A percentile compares a stretch with the other conserved stretches of the same genome.
Conservation (phyloP, 1,140 invertebrate genomes). For the Drosophila nigromelanica region DNA sequence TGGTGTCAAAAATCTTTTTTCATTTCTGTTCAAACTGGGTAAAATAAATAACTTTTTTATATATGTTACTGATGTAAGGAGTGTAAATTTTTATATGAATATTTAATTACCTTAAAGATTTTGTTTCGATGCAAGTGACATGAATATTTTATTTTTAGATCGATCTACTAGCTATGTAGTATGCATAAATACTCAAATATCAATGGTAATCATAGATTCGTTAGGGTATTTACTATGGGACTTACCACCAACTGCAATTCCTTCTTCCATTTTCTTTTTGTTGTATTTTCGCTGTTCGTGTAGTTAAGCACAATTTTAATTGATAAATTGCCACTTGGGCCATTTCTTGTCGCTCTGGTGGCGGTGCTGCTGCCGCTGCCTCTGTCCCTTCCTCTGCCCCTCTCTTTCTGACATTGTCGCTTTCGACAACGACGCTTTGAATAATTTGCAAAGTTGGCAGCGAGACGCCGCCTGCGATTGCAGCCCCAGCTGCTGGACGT, state of each 20-base stretch:
- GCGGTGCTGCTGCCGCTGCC: slow-evolving; percentile 21
- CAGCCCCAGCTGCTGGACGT: slow-evolving; percentile 45
- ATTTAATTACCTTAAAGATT: too few relatives aligned
- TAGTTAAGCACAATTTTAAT: slow-evolving; percentile 80
- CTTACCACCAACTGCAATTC: not conserved
- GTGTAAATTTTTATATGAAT: not conserved
- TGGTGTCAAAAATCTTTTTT: not conserved
- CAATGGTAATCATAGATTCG: not conserved
- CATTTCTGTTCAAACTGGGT: not conserved
- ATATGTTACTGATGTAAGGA: too few relatives aligned
- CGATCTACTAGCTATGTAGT: too few relatives aligned
- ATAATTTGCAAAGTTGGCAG: slow-evolving; percentile 76
- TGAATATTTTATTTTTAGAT: too few relatives aligned
- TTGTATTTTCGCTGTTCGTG: slow-evolving; percentile 46
- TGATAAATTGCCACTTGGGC: slow-evolving; percentile 81
- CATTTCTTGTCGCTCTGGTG: slow-evolving; percentile 69
- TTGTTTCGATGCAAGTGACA: too few relatives aligned
- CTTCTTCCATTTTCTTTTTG: slow-evolving; percentile 12
- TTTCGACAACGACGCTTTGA: slow-evolving; percentile 60
- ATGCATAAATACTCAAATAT: not conserved
- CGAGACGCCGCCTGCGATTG: slow-evolving; percentile 28
- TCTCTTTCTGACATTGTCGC: not conserved
- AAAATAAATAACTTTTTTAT: not conserved
- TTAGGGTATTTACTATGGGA: slow-evolving; percentile 16
- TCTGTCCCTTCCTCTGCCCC: not conserved